Evolutionary conservation across 2,113 vertebrate genomes (phyloP).

Genomic region (Hyla sarda): DNA sequence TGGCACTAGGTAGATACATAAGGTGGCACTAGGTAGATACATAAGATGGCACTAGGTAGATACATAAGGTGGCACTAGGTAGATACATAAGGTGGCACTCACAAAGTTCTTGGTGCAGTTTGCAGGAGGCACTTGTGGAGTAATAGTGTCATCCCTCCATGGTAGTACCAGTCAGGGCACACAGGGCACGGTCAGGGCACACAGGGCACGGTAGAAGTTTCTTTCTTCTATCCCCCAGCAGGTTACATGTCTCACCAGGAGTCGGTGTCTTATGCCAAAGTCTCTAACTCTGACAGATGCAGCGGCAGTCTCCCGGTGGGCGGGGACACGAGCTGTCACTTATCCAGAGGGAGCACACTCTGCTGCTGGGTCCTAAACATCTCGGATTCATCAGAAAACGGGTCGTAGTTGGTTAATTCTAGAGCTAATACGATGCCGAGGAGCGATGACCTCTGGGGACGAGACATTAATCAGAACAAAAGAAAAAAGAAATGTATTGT

Average conservation of each 20-base stretch:
- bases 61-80: no score
- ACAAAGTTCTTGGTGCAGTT: slow-evolving; percentile 27
- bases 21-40: no score
- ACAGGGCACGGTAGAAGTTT: background rate
- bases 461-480: no score
- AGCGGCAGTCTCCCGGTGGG: slow-evolving; percentile 16
- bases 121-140: background rate
- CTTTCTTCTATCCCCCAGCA: background rate
- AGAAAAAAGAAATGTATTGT: no score
- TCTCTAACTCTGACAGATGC: slow-evolving; percentile 43
- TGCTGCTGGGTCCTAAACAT: slow-evolving; percentile 35
- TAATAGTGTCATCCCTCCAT: background rate
- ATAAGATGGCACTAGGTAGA: no score
- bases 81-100: background rate
- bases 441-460: no score
- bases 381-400: background rate
- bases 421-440: no score
- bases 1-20: no score
- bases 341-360: background rate
- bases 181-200: background rate
- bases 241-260: slow-evolving; percentile 21
- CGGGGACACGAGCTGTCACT: slow-evolving; percentile 26
- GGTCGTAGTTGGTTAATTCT: no score
- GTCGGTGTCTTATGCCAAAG: slow-evolving; percentile 16
- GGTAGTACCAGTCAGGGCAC: background rate